Base-by-base conservation (phyloP, 2,797 vertebrate genomes). In the Aldrovandia affinis region DNA sequence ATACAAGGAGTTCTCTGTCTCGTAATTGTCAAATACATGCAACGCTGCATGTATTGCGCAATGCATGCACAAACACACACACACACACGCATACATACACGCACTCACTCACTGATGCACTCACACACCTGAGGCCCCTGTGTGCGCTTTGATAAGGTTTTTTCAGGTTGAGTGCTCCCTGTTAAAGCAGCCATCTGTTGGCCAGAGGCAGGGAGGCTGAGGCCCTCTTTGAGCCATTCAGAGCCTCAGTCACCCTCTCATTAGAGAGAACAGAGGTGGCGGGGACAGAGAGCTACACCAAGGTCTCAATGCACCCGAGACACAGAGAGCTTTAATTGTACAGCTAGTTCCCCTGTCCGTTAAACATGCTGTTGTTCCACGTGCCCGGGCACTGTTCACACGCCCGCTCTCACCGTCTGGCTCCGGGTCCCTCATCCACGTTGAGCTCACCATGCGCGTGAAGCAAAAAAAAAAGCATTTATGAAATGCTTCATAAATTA, bases 151-250 rank as follows among this genome's bases (percentile, higher is more conserved):
- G 65, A 36, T 52, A 84, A 54, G 80, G 80, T 80, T 88, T 89
- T 89, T 91, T 91, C 89, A 92, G 91, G 90, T 89, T 89, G 90
- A 91, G 81, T 87, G 87, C 88, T 86, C 86, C 87, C 90, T 81
- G 88, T 90, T 91, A 92, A 91, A 88, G 87, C 86, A 89, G 91
- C 91, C 90, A 91, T 91, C 90, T 92, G 91, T 91, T 91, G 89
- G 88, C 89, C 85, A 82, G 83, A 83, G 78, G 59, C 68, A 73
- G 85, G 86, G 82, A 84, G 84, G 83, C 81, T 83, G 55, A 12
- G 14, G 50, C 52, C 68, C 50, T 75, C 47, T 30, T 61, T 70
- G 65, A 54, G 42, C 82, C 42, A 80, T 61, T 86, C 65, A 86
- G 79, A 54, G 63, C 59, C 55, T 80, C 30, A 83, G 57, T 59